These are phyloP conservation scores for Anthoscopus minutus DNA, from an alignment of 2,113 vertebrate species.

Conservation along the genomic window DNA sequence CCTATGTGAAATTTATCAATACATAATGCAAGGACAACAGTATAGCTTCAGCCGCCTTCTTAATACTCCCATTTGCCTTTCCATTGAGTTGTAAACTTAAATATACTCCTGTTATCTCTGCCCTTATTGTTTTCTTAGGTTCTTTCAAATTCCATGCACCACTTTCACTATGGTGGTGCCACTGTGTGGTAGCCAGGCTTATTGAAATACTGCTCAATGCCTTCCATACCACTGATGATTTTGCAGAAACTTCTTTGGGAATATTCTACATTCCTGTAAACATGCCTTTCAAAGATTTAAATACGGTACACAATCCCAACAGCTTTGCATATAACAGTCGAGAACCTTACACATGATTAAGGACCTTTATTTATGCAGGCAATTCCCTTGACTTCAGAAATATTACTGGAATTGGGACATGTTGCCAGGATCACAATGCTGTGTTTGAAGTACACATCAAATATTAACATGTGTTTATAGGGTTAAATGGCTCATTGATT, in stretches of 20 bases:
- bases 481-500: not conserved
- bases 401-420: not conserved
- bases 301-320: not conserved
- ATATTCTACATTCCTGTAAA: not conserved
- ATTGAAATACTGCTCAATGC: not conserved
- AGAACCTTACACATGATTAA: not conserved
- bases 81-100: not conserved
- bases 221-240: not conserved
- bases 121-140: not conserved
- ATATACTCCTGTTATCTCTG: not conserved
- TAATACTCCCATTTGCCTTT: not conserved
- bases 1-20: not conserved
- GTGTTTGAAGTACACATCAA: not conserved
- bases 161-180: not conserved
- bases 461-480: not conserved
- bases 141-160: not conserved
- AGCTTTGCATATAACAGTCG: not conserved
- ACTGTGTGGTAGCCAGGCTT: not conserved
- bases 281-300: not conserved
- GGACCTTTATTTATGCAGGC: not conserved
- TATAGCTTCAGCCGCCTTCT: not conserved
- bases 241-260: not conserved
- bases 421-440: not conserved
- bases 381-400: not conserved
- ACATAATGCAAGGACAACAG: not conserved